phyloP scores from a whole-genome alignment of 2,797 vertebrate species.

The Chaetodon trifasciatus region DNA sequence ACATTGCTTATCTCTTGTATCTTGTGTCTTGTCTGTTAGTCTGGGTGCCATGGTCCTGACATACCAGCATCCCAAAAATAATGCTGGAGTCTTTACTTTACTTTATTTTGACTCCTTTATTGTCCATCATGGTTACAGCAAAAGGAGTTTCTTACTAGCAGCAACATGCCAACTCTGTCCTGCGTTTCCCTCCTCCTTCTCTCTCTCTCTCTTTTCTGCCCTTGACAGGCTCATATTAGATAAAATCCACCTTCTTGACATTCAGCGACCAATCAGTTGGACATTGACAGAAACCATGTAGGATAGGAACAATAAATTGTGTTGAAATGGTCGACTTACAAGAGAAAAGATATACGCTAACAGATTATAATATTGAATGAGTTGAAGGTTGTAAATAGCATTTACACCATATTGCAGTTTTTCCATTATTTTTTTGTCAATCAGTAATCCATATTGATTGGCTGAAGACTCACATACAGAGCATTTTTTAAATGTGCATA shows the following conservation, averaged over 20 bases:
- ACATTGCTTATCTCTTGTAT: too few species aligned
- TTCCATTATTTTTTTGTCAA: neutral
- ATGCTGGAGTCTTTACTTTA: too few species aligned
- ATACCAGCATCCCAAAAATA: too few species aligned
- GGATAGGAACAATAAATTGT: neutral
- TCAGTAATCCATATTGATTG: neutral
- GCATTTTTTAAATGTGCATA: neutral
- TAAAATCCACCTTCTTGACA: slow-evolving; percentile 1
- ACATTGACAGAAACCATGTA: slow-evolving; percentile 29
- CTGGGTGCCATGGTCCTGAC: too few species aligned
- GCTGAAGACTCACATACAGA: neutral
- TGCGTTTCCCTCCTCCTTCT: neutral
- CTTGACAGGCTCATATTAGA: slow-evolving; percentile 33
- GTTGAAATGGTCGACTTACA: slow-evolving; percentile 7
- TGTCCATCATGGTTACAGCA: neutral
- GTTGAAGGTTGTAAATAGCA: neutral
- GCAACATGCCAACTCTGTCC: slow-evolving; percentile 11
- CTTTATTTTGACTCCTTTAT: neutral
- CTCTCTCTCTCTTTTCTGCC: neutral
- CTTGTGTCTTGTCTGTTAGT: too few species aligned
- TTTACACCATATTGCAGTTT: neutral
- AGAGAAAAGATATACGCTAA: slow-evolving; percentile 1
- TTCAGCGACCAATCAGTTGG: slow-evolving; percentile 18
- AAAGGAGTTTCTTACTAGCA: slow-evolving; percentile 26
- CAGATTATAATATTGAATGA: neutral